Percentiles rank a stretch among this genome's conserved stretches.
Conservation (phyloP, 2,797 vertebrate genomes). For the Bradypodion ventrale region DNA sequence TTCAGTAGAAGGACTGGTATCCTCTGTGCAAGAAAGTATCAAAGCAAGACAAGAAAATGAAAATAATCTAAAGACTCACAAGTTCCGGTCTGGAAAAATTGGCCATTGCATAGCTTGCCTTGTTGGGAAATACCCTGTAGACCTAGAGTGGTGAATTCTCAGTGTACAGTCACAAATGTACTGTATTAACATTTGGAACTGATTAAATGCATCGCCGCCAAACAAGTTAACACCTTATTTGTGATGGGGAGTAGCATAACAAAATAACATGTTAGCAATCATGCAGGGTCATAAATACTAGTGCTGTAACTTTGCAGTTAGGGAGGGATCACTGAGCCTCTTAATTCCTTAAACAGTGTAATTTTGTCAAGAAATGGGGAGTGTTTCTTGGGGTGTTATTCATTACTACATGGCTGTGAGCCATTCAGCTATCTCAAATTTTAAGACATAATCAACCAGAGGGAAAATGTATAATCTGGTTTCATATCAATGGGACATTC, state of each 20-base stretch:
- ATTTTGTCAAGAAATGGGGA: constrained; percentile 34
- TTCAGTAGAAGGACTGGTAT: constrained; percentile 92
- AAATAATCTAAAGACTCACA: constrained; percentile 68
- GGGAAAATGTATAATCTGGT: constrained; percentile 33
- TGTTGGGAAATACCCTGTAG: constrained; percentile 94
- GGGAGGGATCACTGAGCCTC: background rate
- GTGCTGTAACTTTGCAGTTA: background rate
- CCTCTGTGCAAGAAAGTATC: constrained; percentile 88
- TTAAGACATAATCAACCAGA: constrained; percentile 21
- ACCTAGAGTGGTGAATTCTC: constrained; percentile 88
- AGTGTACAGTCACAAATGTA: constrained; percentile 19
- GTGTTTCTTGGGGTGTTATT: constrained; percentile 33
- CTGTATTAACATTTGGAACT: constrained; percentile 53
- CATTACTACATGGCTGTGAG: background rate
- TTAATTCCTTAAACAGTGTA: constrained; percentile 41
- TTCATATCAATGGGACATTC: constrained; percentile 34
- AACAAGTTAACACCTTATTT: constrained; percentile 25
- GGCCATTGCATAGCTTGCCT: constrained; percentile 96
- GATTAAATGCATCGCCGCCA: constrained; percentile 33
- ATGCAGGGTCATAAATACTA: background rate
- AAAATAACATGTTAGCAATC: constrained; percentile 5
- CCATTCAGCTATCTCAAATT: constrained; percentile 8
- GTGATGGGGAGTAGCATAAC: constrained; percentile 43
- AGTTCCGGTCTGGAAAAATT: constrained; percentile 64
- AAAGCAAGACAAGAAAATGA: constrained; percentile 73